A percentile compares a stretch with the other conserved stretches of the same genome.
phyloP scores from a whole-genome alignment of 1,140 invertebrate species.

The Pectinophora gossypiella region DNA sequence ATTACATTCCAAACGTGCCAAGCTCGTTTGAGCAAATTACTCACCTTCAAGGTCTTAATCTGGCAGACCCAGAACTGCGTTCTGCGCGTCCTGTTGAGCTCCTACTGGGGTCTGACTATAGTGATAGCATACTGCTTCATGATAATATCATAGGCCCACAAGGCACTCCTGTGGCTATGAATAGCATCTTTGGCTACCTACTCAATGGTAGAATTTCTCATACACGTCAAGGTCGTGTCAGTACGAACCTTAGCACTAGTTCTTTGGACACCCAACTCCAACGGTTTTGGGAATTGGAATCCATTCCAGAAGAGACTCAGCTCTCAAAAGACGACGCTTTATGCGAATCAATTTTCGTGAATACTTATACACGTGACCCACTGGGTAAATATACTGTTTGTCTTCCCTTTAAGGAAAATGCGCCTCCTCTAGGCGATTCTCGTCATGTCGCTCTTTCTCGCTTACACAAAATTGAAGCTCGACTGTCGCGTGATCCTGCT shows the following conservation, averaged over 20 bases:
- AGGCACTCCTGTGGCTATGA: slow-evolving; percentile 6
- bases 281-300: slow-evolving; percentile 10
- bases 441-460: neutral
- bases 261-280: neutral
- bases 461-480: slow-evolving; percentile 1
- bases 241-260: neutral
- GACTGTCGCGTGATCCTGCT: slow-evolving; percentile 1
- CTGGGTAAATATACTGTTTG: neutral
- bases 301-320: slow-evolving; percentile 1
- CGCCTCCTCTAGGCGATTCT: slow-evolving; percentile 8
- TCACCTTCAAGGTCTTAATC: neutral
- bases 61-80: slow-evolving; percentile 5
- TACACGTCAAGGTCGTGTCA: neutral
- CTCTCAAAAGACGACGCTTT: neutral
- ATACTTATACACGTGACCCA: slow-evolving; percentile 1
- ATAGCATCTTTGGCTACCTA: slow-evolving; percentile 9
- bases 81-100: slow-evolving; percentile 8
- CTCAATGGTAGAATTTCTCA: slow-evolving; percentile 1
- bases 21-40: neutral
- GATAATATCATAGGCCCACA: slow-evolving; percentile 3
- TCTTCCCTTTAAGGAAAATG: neutral
- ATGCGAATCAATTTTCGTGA: slow-evolving; percentile 6
- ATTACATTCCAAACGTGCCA: neutral
- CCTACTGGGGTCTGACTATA: slow-evolving; percentile 5
- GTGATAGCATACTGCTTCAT: neutral